Conservation (phyloP, 1,140 invertebrate genomes). For the Harlomillsia oculata region DNA sequence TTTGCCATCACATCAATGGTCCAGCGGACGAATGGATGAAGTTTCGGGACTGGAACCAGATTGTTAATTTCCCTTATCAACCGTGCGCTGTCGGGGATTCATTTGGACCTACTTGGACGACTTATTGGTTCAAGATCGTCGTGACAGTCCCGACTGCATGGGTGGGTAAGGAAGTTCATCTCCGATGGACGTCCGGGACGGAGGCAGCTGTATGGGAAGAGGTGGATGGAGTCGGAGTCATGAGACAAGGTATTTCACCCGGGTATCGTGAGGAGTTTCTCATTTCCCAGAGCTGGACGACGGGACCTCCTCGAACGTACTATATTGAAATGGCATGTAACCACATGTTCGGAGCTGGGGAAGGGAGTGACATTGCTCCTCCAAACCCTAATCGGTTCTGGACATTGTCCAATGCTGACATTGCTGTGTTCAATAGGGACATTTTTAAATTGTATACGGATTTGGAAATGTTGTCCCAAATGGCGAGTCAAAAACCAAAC, state of each 20-base stretch:
- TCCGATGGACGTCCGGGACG: constrained; percentile 38
- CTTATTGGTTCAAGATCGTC: constrained; percentile 45
- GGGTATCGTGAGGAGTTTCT: constrained; percentile 34
- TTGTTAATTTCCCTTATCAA: constrained; percentile 36
- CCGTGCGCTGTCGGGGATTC: constrained; percentile 39
- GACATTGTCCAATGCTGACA: constrained; percentile 37
- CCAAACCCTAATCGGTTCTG: constrained; percentile 5
- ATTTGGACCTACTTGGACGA: constrained; percentile 48
- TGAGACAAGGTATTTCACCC: constrained; percentile 16
- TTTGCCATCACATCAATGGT: too few relatives aligned
- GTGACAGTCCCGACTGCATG: constrained; percentile 37
- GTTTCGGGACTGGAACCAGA: too few relatives aligned
- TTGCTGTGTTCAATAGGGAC: constrained; percentile 42
- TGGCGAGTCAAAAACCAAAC: constrained; percentile 37
- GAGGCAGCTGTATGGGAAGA: constrained; percentile 38
- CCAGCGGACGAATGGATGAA: too few relatives aligned
- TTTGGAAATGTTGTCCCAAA: constrained; percentile 42
- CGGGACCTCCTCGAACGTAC: constrained; percentile 21
- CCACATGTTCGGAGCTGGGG: constrained; percentile 43
- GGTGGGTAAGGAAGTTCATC: constrained; percentile 40
- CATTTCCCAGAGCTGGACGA: constrained; percentile 21
- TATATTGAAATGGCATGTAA: constrained; percentile 49
- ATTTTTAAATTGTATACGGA: constrained; percentile 43
- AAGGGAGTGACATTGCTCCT: constrained; percentile 38
- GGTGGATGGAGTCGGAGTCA: too few relatives aligned